A percentile compares a stretch with the other conserved stretches of the same genome.
phyloP scores from a whole-genome alignment of 2,113 vertebrate species.

The Gavialis gangeticus region DNA sequence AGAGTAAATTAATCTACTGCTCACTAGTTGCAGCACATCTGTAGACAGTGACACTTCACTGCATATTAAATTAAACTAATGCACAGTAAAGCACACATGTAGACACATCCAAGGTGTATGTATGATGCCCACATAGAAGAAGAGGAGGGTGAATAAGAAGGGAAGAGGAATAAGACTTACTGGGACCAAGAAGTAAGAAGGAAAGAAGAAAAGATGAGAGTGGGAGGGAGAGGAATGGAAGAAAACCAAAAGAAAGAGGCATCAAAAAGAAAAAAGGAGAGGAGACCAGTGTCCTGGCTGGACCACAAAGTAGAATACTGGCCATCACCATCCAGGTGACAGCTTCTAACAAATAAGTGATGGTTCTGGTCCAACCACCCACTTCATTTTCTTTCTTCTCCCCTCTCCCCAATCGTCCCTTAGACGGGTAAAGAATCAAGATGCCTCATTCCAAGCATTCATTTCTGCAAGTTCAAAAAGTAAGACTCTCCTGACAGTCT shows the following conservation, averaged over 20 bases:
- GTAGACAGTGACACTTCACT: too few relatives aligned
- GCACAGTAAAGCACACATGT: too few relatives aligned
- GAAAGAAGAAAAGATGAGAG: not conserved
- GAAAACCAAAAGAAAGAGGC: not conserved
- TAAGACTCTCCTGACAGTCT: not conserved
- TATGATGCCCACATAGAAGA: too few relatives aligned
- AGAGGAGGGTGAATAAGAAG: too few relatives aligned
- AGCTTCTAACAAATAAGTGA: not conserved
- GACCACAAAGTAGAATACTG: not conserved
- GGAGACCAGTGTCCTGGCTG: not conserved
- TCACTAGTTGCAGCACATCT: too few relatives aligned
- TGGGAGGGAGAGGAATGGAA: not conserved
- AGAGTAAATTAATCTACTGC: too few relatives aligned
- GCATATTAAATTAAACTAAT: too few relatives aligned
- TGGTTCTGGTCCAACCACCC: not conserved
- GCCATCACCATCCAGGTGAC: not conserved
- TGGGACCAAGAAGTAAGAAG: too few relatives aligned
- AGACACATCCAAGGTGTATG: too few relatives aligned
- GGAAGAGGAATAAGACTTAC: too few relatives aligned
- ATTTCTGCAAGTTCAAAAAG: conserved; percentile 19
- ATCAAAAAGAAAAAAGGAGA: not conserved
- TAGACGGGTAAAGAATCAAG: not conserved
- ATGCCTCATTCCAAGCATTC: conserved; percentile 40
- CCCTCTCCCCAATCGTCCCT: not conserved
- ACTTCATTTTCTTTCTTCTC: not conserved